Conservation (phyloP, 1,140 invertebrate genomes). For the Goniozus legneri region DNA sequence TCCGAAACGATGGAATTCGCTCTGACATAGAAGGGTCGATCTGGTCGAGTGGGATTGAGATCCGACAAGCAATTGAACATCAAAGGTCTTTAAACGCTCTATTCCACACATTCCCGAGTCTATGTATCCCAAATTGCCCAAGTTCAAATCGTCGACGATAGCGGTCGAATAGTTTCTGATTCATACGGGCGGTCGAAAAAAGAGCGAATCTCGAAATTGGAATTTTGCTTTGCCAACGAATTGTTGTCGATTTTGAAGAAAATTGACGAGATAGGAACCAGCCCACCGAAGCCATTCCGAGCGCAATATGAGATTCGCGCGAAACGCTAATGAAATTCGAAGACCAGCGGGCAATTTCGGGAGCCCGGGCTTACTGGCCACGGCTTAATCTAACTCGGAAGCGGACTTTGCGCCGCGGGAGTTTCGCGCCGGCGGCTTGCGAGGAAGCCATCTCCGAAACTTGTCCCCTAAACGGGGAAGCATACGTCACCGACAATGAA, state of each 20-base stretch:
- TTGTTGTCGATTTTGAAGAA: too few species aligned
- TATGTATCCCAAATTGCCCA: too few species aligned
- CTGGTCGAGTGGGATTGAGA: constrained; percentile 28
- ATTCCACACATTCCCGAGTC: constrained; percentile 25
- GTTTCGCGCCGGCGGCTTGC: constrained; percentile 37
- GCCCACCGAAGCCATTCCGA: constrained; percentile 7
- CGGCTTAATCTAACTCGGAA: constrained; percentile 48
- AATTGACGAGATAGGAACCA: neutral
- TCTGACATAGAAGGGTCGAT: constrained; percentile 11
- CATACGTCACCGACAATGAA: constrained; percentile 49
- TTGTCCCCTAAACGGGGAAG: constrained; percentile 42
- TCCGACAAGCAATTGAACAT: constrained; percentile 33
- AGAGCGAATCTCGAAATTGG: too few species aligned
- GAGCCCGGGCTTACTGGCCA: constrained; percentile 49
- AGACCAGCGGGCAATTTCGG: constrained; percentile 48
- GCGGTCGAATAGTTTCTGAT: neutral
- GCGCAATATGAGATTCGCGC: constrained; percentile 41
- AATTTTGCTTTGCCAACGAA: too few species aligned
- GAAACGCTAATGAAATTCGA: constrained; percentile 51
- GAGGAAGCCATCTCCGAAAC: constrained; percentile 41
- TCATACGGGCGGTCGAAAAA: neutral
- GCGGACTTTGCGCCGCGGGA: constrained; percentile 44
- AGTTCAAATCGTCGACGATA: constrained; percentile 16
- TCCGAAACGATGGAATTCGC: constrained; percentile 30
- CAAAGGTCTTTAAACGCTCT: constrained; percentile 41